Percentiles rank a stretch among this genome's conserved stretches.
Evolutionary conservation across 2,113 vertebrate genomes (phyloP).

Genomic region (Lonchura striata): DNA sequence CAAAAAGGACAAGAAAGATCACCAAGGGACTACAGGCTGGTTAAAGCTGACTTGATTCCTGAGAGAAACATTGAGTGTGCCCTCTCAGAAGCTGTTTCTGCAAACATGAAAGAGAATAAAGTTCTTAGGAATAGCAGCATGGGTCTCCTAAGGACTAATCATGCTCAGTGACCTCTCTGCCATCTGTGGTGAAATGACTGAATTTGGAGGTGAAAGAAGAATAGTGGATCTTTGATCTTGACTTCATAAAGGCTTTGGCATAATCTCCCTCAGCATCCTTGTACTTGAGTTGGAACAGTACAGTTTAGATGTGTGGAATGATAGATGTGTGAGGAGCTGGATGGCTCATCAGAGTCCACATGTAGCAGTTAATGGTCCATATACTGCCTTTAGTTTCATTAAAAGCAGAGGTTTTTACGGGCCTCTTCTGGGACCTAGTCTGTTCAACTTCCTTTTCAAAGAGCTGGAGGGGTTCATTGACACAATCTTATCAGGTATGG

Average conservation of each 20-base stretch:
- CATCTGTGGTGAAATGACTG: not conserved
- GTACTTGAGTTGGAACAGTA: not conserved
- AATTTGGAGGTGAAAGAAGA: not conserved
- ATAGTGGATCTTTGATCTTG: not conserved
- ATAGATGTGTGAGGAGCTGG: not conserved
- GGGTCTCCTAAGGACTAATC: not conserved
- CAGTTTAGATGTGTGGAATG: not conserved
- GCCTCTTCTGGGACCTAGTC: not conserved
- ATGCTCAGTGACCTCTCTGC: not conserved
- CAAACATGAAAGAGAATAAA: not conserved
- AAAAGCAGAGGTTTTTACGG: not conserved
- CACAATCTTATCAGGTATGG: not conserved
- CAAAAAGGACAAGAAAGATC: not conserved
- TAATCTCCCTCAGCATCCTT: not conserved
- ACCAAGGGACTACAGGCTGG: not conserved
- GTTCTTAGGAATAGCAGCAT: not conserved
- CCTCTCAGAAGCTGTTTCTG: not conserved
- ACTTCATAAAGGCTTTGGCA: not conserved
- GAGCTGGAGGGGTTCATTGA: not conserved
- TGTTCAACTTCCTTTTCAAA: not conserved
- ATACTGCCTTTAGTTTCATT: not conserved
- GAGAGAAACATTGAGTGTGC: not conserved
- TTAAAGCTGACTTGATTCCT: not conserved
- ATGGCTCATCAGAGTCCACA: accelerated
- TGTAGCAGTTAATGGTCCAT: not conserved